Evolutionary conservation across 2,113 vertebrate genomes (phyloP), one percentile per base, ranked within the genome.

Genomic region (Grantiella picta): DNA sequence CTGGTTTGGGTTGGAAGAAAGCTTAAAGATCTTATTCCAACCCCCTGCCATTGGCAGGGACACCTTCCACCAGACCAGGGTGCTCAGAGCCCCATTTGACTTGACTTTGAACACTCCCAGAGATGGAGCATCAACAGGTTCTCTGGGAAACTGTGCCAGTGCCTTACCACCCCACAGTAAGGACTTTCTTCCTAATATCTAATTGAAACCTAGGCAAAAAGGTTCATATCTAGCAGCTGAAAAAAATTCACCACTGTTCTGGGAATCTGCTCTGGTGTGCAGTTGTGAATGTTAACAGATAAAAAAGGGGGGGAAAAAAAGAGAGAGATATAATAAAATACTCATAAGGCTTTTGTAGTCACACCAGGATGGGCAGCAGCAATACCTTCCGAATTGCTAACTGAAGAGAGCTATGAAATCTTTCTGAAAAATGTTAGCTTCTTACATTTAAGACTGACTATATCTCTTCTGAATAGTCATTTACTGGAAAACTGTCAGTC

Each of bases 401-500:
- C 45, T 79, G n/a, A 68, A 81, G 47, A 14, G 18, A 78, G 82
- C 25, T 33, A 47, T 11, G 23, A 84, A 82, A 76, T 53, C 52
- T 65, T 85, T 82, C 65, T 65, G 69, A 83, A 94, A 91, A 91
- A 75, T 50, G 23, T 49, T 83, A 69, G 49, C 49, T 60, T 38
- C 82, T 86, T 78, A 44, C 29, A 53, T 82, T 86, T 85, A 71
- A 89, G 61, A 71, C 19, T 52, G 52, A 57, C 28, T 73, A 54
- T 83, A 86, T 54, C 45, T 92, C 65, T 84, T 84, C 53, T 72
- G 57, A 95, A 76, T 22, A 68, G 49, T 61, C 77, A 65, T 75
- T 95, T 92, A 87, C 83, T 82, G 91, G 83, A 79, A 95, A 94
- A 64, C 52, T 84, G 60, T 87, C 86, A 91, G 57, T 47, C 31